These are phyloP conservation scores for Melanostoma mellinum DNA, from an alignment of 2,888 invertebrate genomes.

Conservation along the genomic window DNA sequence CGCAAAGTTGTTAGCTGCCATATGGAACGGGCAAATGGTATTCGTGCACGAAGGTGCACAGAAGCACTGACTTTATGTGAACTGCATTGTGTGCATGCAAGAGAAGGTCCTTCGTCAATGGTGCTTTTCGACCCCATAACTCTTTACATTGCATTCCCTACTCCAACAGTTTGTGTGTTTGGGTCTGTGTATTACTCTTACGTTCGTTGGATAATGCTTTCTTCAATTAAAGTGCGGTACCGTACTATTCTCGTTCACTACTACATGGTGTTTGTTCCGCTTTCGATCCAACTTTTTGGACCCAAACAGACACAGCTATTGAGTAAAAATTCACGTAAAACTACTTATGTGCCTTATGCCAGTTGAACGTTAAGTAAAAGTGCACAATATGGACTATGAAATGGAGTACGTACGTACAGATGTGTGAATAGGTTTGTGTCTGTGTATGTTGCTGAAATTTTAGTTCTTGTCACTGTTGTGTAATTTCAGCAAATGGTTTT, in stretches of 20 bases:
- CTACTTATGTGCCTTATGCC: constrained; percentile 51
- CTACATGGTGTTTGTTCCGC: constrained; percentile 19
- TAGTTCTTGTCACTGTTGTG: no score
- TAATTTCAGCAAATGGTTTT: no score
- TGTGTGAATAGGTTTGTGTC: no score
- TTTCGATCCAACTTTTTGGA: background rate
- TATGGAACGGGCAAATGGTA: constrained; percentile 16
- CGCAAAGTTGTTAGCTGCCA: constrained; percentile 39
- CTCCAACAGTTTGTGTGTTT: constrained; percentile 1
- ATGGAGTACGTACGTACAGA: background rate
- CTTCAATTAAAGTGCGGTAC: constrained; percentile 66
- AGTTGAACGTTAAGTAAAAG: constrained; percentile 31
- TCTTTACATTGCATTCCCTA: constrained; percentile 45
- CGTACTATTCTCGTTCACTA: constrained; percentile 46
- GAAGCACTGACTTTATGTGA: constrained; percentile 34
- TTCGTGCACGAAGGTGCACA: constrained; percentile 48
- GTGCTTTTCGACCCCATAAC: constrained; percentile 63
- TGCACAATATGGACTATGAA: constrained; percentile 23
- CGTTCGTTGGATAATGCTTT: constrained; percentile 43
- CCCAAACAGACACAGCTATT: background rate
- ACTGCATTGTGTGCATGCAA: constrained; percentile 33
- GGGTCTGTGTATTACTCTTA: background rate
- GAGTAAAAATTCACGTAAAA: constrained; percentile 38
- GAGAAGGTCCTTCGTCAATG: constrained; percentile 58
- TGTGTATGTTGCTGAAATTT: no score